Evolutionary conservation across 2,888 invertebrate species (phyloP).

Genomic region (Tuta absoluta): DNA sequence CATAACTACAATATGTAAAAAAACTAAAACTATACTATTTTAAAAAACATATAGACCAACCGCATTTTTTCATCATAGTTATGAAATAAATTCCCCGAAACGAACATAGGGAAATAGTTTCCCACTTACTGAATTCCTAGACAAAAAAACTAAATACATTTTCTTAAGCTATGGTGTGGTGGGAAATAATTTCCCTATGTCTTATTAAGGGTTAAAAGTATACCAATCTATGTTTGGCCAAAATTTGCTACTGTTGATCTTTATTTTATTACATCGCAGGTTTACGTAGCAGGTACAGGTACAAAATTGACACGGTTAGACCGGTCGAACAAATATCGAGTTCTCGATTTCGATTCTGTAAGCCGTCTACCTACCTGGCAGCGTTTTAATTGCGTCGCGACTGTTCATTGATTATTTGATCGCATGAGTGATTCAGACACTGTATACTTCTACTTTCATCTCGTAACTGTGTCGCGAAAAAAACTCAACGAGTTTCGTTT

Average conservation of each 20-base stretch:
- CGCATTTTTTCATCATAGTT: no score
- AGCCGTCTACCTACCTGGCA: constrained; percentile 25
- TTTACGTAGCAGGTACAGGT: background rate
- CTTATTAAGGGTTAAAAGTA: background rate
- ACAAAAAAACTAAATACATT: no score
- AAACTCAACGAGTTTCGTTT: constrained; percentile 40
- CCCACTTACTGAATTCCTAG: no score
- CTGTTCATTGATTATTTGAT: constrained; percentile 34
- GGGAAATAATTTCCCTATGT: no score
- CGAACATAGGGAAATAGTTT: no score
- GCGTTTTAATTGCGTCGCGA: constrained; percentile 27
- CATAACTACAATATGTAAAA: no score
- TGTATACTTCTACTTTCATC: constrained; percentile 53
- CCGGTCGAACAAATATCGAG: constrained; percentile 37
- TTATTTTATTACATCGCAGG: background rate
- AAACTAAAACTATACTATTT: no score
- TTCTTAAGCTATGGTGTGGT: no score
- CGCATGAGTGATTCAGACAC: constrained; percentile 43
- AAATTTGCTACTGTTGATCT: background rate
- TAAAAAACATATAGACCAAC: no score
- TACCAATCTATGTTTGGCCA: background rate
- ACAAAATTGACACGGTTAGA: constrained; percentile 23
- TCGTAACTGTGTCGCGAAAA: constrained; percentile 48
- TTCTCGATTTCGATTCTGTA: constrained; percentile 39
- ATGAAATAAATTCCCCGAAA: no score